Evolutionary conservation across 1,140 invertebrate genomes (phyloP), one percentile per base, ranked within the genome.

Genomic region (Oscheius sp.): DNA sequence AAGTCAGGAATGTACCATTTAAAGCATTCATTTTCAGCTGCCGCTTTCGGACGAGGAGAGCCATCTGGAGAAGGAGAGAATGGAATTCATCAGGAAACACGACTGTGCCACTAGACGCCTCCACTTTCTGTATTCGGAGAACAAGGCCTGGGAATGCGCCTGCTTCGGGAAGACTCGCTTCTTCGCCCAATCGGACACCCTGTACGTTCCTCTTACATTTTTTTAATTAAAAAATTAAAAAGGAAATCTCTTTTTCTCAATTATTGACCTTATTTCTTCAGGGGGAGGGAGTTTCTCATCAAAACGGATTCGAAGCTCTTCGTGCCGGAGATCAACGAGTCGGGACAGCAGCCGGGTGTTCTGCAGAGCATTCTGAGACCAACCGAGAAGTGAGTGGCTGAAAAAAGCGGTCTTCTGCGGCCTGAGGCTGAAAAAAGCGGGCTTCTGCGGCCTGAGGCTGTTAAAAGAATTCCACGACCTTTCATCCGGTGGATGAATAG

Each of bases 111-210:
- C 90, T 0, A 94, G 93, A 84, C 88, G 93, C 72, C 86, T 99
- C 7, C 95, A 93, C 92, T 97, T 98, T 83, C 85, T 98, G 0
- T 98, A 95, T 94, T 89, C 90, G 0, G 88, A 85, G 15, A 87
- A 84, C 3, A 62, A 87, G 78, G 72, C 86, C 4, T 55, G 65
- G 64, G 52, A 91, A 77, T 98, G 96, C 85, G 95, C 94, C 0
- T 99, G 96, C 86, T 91, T 92, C 46, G 95, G 95, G 1, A 94
- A 94, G 0, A 97, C 93, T 83, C 87, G 88, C 18, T 99, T 99
- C 86, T 98, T 98, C 85, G 94, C 46, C 0, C 42, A 65, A 13
- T 31, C 72, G 7, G 80, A 82, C 67, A 74, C 42, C 15, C n/a
- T 68, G 72, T 74, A 61, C 75, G 70, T 73, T 1, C n/a, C 26